Evolutionary conservation across 2,888 invertebrate genomes (phyloP).

Genomic region (Bembecia ichneumoniformis): DNA sequence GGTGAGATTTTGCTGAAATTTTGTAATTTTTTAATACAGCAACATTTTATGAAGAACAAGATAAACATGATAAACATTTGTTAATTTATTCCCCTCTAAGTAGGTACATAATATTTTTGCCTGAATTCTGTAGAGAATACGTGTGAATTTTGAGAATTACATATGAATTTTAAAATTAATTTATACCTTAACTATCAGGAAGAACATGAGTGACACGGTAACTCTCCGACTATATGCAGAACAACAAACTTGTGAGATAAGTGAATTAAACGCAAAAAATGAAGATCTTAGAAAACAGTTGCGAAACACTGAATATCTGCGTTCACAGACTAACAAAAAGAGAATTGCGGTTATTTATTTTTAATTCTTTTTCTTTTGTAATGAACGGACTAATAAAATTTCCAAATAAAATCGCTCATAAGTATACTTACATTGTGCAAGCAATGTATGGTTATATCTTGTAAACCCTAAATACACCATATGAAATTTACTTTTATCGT

Average conservation of each 20-base stretch:
- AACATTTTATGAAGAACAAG: not conserved
- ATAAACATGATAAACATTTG: too few relatives aligned
- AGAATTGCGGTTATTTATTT: conserved; percentile 34
- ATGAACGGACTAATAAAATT: too few relatives aligned
- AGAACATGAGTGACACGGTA: conserved; percentile 38
- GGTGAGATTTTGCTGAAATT: conserved; percentile 23
- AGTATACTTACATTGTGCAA: too few relatives aligned
- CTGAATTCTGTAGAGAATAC: not conserved
- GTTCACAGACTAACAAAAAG: conserved; percentile 26
- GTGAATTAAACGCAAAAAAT: conserved; percentile 42
- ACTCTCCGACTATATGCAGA: conserved; percentile 39
- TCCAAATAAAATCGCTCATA: too few relatives aligned
- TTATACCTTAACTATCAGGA: conserved; percentile 20
- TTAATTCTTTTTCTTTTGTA: too few relatives aligned
- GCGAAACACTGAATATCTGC: conserved; percentile 30
- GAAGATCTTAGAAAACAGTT: conserved; percentile 44
- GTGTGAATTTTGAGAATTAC: not conserved
- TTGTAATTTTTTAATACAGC: not conserved
- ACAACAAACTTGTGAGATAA: conserved; percentile 34
- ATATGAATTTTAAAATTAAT: not conserved
- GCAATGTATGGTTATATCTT: too few relatives aligned
- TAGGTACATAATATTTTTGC: not conserved
- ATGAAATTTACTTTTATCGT: too few relatives aligned
- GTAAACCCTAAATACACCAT: too few relatives aligned
- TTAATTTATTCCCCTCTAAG: too few relatives aligned